Conservation (phyloP, 30 jellyfish, hydroid and myxozoan genomes). For the Aurelia aurita complex sp. Pacific region DNA sequence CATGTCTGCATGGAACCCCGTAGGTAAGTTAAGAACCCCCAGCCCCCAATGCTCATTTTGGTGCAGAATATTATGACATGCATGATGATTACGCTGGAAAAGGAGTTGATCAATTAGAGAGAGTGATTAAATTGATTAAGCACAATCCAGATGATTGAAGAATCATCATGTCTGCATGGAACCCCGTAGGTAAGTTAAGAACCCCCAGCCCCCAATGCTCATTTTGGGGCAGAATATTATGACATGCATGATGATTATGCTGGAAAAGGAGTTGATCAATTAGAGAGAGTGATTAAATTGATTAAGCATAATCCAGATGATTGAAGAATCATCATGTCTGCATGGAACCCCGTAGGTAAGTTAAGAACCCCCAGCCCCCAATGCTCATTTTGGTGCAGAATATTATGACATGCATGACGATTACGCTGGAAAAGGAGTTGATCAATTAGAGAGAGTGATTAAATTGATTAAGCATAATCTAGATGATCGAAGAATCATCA, state of each 20-base stretch:
- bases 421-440: not conserved
- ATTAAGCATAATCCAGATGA: conserved; percentile 69
- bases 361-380: not conserved
- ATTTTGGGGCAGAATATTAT: conserved; percentile 93
- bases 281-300: conserved; percentile 60
- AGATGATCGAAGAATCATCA: conserved; percentile 87
- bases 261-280: conserved; percentile 96
- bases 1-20: conserved; percentile 93
- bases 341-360: conserved; percentile 99
- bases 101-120: conserved; percentile 94
- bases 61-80: conserved; percentile 12
- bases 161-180: conserved; percentile 99
- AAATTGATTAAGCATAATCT: conserved; percentile 59
- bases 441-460: not conserved
- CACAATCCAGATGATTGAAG: conserved; percentile 39
- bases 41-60: not conserved
- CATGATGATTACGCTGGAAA: conserved; percentile 81
- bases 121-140: conserved; percentile 54
- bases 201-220: not conserved
- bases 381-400: not conserved
- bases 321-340: conserved; percentile 96
- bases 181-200: conserved; percentile 85
- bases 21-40: conserved; percentile 54
- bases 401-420: conserved; percentile 60
- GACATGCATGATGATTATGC: conserved; percentile 79